Evolutionary conservation across 1,140 invertebrate species (phyloP).

Genomic region (Drosophila asahinai): DNA sequence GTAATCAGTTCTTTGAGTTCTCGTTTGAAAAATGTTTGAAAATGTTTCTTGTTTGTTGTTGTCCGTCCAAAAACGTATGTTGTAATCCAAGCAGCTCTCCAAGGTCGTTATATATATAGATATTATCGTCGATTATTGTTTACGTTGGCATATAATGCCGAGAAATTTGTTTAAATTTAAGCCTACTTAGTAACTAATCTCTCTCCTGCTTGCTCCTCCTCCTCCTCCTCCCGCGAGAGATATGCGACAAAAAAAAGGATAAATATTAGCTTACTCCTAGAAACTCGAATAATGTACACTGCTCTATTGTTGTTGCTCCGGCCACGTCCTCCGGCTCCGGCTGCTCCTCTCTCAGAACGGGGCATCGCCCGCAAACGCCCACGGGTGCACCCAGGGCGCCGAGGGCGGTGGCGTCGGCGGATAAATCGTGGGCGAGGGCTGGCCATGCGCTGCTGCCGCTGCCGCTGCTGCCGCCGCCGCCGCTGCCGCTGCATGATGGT

Average conservation of each 20-base stretch:
- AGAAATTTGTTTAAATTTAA: slow-evolving; percentile 71
- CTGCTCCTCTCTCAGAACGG: slow-evolving; percentile 56
- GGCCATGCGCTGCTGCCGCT: slow-evolving; percentile 51
- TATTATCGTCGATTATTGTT: slow-evolving; percentile 42
- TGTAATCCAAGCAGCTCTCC: slow-evolving; percentile 42
- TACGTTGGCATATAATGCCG: slow-evolving; percentile 67
- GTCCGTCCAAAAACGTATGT: slow-evolving; percentile 26
- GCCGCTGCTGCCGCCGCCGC: slow-evolving; percentile 4
- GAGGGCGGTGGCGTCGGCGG: slow-evolving; percentile 84
- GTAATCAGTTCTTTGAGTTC: slow-evolving; percentile 82
- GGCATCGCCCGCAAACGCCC: slow-evolving; percentile 79
- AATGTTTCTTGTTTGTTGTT: slow-evolving; percentile 16
- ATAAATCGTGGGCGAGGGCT: slow-evolving; percentile 84
- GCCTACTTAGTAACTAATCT: slow-evolving; percentile 66
- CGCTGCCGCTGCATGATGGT: neutral
- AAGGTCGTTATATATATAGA: slow-evolving; percentile 19
- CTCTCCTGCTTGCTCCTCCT: neutral
- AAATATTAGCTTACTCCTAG: slow-evolving; percentile 11
- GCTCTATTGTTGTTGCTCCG: neutral
- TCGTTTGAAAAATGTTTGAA: slow-evolving; percentile 45
- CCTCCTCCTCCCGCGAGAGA: neutral
- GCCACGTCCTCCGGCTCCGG: neutral
- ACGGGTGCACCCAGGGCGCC: slow-evolving; percentile 85
- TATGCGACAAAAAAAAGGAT: neutral
- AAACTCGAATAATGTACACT: slow-evolving; percentile 5